A percentile compares a stretch with the other conserved stretches of the same genome.
phyloP scores from a whole-genome alignment of 1,140 invertebrate genomes.

The Drosophila seguyi region DNA sequence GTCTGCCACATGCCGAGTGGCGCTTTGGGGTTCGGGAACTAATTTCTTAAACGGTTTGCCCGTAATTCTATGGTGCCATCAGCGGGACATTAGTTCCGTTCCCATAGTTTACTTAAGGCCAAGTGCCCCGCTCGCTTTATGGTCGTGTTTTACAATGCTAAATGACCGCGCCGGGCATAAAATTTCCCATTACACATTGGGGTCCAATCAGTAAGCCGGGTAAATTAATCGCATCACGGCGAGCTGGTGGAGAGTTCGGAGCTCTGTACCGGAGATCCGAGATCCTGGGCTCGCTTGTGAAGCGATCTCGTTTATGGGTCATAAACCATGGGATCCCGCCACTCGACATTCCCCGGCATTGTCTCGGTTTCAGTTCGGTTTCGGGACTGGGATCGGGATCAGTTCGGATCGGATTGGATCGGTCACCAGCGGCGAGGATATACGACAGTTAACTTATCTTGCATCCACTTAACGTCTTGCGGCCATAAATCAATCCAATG shows the following conservation, averaged over 20 bases:
- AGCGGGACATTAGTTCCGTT: slow-evolving; percentile 73
- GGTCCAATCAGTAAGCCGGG: slow-evolving; percentile 72
- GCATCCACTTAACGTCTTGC: slow-evolving; percentile 84
- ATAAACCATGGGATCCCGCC: slow-evolving; percentile 74
- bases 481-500: slow-evolving; percentile 83
- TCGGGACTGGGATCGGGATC: slow-evolving; percentile 4
- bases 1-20: slow-evolving; percentile 48
- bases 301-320: slow-evolving; percentile 80
- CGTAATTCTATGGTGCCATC: slow-evolving; percentile 60
- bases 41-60: slow-evolving; percentile 71
- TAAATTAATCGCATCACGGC: slow-evolving; percentile 76
- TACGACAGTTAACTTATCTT: slow-evolving; percentile 84
- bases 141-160: slow-evolving; percentile 77
- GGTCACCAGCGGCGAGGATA: slow-evolving; percentile 81
- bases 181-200: slow-evolving; percentile 72
- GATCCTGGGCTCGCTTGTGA: slow-evolving; percentile 72
- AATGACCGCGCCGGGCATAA: slow-evolving; percentile 65
- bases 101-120: slow-evolving; percentile 51
- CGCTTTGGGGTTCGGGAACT: slow-evolving; percentile 45
- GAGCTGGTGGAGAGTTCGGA: slow-evolving; percentile 15
- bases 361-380: slow-evolving; percentile 38
- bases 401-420: slow-evolving; percentile 32
- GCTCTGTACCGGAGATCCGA: slow-evolving; percentile 12
- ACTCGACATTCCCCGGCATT: slow-evolving; percentile 57
- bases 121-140: slow-evolving; percentile 66